These are phyloP conservation scores for Platerodrilus igneus DNA, from an alignment of 2,888 invertebrate species.

Conservation along the genomic window DNA sequence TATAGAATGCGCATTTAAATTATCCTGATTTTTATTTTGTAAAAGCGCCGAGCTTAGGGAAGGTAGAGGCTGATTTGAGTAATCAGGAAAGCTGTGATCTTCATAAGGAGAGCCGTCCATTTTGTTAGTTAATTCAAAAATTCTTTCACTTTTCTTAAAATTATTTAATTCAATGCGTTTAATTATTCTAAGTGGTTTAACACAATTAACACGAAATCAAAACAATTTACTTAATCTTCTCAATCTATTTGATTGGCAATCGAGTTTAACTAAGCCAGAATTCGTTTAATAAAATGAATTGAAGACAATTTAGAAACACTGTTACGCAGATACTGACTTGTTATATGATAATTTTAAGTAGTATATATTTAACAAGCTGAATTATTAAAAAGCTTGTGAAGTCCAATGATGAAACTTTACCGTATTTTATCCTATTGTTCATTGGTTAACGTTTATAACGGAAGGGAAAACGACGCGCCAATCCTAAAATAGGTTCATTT, in stretches of 20 bases:
- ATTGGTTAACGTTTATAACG: slow-evolving; percentile 16
- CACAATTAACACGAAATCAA: slow-evolving; percentile 39
- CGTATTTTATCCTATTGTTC: slow-evolving; percentile 13
- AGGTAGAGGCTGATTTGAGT: slow-evolving; percentile 54
- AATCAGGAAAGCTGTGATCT: slow-evolving; percentile 76
- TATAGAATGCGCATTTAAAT: slow-evolving; percentile 59
- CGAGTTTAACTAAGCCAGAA: slow-evolving; percentile 28
- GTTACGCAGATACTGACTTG: slow-evolving; percentile 44
- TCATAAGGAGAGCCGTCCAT: slow-evolving; percentile 72
- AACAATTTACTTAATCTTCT: slow-evolving; percentile 43
- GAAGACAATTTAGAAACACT: slow-evolving; percentile 38
- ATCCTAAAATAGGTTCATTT: slow-evolving; percentile 13
- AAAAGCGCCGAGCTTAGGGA: slow-evolving; percentile 44
- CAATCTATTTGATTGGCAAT: slow-evolving; percentile 39
- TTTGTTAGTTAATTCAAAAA: slow-evolving; percentile 38
- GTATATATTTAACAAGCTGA: slow-evolving; percentile 51
- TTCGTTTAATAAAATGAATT: slow-evolving; percentile 33
- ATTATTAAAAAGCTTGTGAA: slow-evolving; percentile 33
- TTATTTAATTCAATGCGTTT: slow-evolving; percentile 18
- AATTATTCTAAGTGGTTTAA: slow-evolving; percentile 31
- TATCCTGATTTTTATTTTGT: slow-evolving; percentile 42
- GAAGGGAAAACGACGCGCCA: slow-evolving; percentile 21
- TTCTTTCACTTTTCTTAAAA: too few relatives aligned
- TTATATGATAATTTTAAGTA: slow-evolving; percentile 50
- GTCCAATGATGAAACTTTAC: slow-evolving; percentile 13